phyloP scores from a whole-genome alignment of 2,113 vertebrate species.

The Struthio camelus region DNA sequence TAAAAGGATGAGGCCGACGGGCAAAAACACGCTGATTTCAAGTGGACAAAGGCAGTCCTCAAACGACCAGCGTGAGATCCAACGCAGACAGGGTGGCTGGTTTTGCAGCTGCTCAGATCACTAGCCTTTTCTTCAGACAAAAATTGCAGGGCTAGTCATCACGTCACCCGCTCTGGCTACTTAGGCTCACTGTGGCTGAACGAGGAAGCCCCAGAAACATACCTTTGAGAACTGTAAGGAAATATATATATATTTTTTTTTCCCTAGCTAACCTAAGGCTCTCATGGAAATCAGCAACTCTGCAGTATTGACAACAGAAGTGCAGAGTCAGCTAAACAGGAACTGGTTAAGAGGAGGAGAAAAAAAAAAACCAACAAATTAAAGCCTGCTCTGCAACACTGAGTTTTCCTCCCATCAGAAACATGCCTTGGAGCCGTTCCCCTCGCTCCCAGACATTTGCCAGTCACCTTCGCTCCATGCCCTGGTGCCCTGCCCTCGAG shows the following conservation, averaged over 20 bases:
- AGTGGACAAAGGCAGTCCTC: neutral
- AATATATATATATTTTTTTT: too few relatives aligned
- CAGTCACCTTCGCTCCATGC: neutral
- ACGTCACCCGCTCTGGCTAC: neutral
- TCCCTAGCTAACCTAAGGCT: neutral
- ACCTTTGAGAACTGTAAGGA: neutral
- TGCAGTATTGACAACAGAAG: neutral
- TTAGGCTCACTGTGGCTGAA: neutral
- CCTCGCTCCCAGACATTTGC: accelerated
- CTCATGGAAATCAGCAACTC: neutral
- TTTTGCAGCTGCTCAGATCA: neutral
- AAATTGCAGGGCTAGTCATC: accelerated
- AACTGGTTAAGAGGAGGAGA: neutral
- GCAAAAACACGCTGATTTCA: neutral
- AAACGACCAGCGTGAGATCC: neutral
- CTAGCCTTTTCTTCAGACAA: neutral
- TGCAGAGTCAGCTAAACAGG: neutral
- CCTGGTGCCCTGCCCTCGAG: accelerated
- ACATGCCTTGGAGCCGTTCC: neutral
- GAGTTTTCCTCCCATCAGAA: neutral
- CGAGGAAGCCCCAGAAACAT: neutral
- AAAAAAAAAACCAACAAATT: neutral
- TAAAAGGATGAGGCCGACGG: neutral
- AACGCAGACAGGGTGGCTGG: neutral
- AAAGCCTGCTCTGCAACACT: neutral